A percentile compares a stretch with the other conserved stretches of the same genome.
Conservation (phyloP, 2,797 vertebrate species). For the Acipenser transmontanus region DNA sequence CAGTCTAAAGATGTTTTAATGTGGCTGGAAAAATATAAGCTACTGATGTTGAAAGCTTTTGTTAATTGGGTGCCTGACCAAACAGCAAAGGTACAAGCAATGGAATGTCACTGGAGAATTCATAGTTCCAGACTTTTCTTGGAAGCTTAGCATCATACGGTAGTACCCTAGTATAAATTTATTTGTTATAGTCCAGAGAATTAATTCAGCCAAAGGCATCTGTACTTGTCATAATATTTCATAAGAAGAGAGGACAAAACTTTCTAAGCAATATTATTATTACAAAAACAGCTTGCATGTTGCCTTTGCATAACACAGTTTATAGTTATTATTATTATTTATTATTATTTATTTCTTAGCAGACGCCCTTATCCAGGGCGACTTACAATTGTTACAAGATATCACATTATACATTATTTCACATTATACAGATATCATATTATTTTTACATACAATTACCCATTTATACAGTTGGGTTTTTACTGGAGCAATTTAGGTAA, state of each 20-base stretch:
- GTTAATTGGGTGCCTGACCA: slow-evolving; percentile 49
- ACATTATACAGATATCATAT: too few relatives aligned
- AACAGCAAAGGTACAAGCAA: slow-evolving; percentile 37
- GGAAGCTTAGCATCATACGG: slow-evolving; percentile 41
- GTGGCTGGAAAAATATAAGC: slow-evolving; percentile 48
- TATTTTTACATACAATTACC: too few relatives aligned
- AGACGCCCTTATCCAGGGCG: too few relatives aligned
- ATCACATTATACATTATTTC: too few relatives aligned
- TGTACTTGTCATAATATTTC: slow-evolving; percentile 63
- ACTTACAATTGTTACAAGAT: too few relatives aligned
- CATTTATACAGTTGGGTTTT: too few relatives aligned
- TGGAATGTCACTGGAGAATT: slow-evolving; percentile 42
- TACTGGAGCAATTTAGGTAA: too few relatives aligned
- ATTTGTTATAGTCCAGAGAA: slow-evolving; percentile 60
- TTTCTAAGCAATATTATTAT: slow-evolving; percentile 40
- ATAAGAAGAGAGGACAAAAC: slow-evolving; percentile 50
- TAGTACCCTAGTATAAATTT: slow-evolving; percentile 47
- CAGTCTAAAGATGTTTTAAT: slow-evolving; percentile 25
- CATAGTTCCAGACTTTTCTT: slow-evolving; percentile 50
- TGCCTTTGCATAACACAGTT: too few relatives aligned
- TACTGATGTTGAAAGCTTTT: slow-evolving; percentile 43
- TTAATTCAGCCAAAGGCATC: slow-evolving; percentile 50
- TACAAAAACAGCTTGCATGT: slow-evolving; percentile 22
- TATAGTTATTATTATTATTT: too few relatives aligned
- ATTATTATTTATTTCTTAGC: too few relatives aligned